Conservation (phyloP, 2,113 vertebrate species). For the Bubo bubo region DNA sequence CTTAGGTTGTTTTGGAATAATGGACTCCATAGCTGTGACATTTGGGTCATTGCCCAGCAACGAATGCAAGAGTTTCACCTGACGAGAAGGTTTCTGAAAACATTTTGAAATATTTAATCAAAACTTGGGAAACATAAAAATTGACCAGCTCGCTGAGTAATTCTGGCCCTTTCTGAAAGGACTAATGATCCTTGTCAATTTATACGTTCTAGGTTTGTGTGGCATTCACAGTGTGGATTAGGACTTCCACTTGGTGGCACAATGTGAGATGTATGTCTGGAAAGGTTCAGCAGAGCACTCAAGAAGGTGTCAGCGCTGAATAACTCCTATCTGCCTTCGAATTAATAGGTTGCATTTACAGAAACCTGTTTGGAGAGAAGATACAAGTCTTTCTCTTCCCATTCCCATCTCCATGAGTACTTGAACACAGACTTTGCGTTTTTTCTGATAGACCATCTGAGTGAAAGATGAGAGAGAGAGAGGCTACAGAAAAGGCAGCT, state of each 20-base stretch:
- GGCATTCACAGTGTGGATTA: not conserved
- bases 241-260: not conserved
- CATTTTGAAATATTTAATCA: not conserved
- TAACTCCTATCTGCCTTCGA: not conserved
- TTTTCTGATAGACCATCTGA: not conserved
- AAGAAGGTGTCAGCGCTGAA: not conserved
- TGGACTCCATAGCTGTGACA: not conserved
- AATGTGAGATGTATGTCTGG: not conserved
- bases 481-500: not conserved
- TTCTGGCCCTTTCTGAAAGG: not conserved
- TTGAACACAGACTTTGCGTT: not conserved
- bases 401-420: not conserved
- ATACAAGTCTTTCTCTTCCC: not conserved
- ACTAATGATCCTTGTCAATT: not conserved
- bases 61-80: not conserved
- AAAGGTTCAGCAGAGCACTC: not conserved
- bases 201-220: not conserved
- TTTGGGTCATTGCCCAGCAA: not conserved
- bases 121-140: not conserved
- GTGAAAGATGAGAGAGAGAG: not conserved
- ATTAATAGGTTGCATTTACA: not conserved
- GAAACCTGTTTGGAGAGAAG: not conserved
- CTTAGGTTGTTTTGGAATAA: not conserved
- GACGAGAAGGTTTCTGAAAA: not conserved
- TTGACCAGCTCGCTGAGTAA: not conserved